Percentiles rank a stretch among this genome's conserved stretches.
Conservation (phyloP, 2,797 vertebrate species). For the Pipistrellus pygmaeus region DNA sequence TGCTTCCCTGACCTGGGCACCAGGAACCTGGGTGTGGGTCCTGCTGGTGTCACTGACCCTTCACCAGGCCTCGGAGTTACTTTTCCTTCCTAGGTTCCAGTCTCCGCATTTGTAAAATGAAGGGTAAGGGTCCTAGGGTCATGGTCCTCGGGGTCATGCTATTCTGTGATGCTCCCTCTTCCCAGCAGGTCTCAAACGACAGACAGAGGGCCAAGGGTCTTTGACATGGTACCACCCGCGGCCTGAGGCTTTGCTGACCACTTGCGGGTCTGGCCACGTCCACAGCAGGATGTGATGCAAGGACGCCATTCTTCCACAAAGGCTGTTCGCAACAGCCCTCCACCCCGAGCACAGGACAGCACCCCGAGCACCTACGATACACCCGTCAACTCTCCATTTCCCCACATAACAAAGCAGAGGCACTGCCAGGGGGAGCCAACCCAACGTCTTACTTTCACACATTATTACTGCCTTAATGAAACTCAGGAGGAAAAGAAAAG, state of each 20-base stretch:
- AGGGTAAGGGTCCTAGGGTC: neutral
- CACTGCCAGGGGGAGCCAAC: neutral
- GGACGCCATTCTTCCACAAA: neutral
- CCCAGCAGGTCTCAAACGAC: neutral
- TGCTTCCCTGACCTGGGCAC: neutral
- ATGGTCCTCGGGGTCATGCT: neutral
- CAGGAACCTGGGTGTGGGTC: neutral
- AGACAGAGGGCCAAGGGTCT: neutral
- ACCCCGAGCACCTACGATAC: neutral
- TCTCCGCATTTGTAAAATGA: neutral
- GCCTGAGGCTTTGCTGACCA: neutral
- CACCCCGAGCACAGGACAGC: neutral
- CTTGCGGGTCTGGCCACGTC: neutral
- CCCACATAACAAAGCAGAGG: neutral
- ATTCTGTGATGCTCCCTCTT: neutral
- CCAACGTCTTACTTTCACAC: neutral
- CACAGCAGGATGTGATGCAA: neutral
- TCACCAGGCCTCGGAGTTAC: neutral
- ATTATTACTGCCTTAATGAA: neutral
- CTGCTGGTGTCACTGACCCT: neutral
- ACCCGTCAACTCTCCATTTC: neutral
- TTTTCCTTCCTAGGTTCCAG: neutral
- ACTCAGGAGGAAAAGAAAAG: neutral
- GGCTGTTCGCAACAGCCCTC: neutral
- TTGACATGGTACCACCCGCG: neutral